Conservation (phyloP, 1,140 invertebrate species). For the Philaenus spumarius region DNA sequence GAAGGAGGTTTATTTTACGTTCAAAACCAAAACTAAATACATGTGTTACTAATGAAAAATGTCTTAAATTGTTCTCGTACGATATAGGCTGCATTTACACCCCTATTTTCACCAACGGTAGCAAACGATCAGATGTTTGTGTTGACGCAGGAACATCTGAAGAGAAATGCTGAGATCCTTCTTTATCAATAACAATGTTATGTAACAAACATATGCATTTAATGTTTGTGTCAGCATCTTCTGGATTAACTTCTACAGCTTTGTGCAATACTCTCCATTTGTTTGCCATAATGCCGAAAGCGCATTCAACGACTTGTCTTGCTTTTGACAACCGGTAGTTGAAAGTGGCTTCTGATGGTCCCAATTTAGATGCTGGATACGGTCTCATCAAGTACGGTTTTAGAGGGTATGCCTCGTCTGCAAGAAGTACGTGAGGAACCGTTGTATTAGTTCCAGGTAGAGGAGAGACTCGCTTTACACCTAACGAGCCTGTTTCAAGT, state of each 20-base stretch:
- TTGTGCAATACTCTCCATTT: constrained; percentile 35
- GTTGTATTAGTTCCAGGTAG: not conserved
- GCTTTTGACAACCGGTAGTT: constrained; percentile 32
- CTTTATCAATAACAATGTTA: constrained; percentile 12
- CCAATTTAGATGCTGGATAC: constrained; percentile 10
- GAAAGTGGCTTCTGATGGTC: constrained; percentile 27
- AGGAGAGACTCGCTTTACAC: not conserved
- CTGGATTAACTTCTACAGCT: constrained; percentile 26
- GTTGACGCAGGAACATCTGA: no score
- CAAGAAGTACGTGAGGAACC: constrained; percentile 22
- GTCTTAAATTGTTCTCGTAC: no score
- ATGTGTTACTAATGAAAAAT: no score
- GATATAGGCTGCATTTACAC: no score
- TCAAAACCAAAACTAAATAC: no score
- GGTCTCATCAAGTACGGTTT: constrained; percentile 35
- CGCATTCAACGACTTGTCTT: constrained; percentile 31
- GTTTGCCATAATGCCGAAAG: constrained; percentile 34
- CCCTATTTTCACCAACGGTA: no score
- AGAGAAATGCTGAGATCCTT: constrained; percentile 8
- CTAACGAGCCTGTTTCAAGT: not conserved
- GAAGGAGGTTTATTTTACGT: no score
- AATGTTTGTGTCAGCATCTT: constrained; percentile 23
- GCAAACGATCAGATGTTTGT: no score
- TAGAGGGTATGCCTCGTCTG: constrained; percentile 43
- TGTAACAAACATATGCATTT: constrained; percentile 23